Evolutionary conservation across 1,140 invertebrate genomes (phyloP).

Genomic region (Drosophila nikananu): DNA sequence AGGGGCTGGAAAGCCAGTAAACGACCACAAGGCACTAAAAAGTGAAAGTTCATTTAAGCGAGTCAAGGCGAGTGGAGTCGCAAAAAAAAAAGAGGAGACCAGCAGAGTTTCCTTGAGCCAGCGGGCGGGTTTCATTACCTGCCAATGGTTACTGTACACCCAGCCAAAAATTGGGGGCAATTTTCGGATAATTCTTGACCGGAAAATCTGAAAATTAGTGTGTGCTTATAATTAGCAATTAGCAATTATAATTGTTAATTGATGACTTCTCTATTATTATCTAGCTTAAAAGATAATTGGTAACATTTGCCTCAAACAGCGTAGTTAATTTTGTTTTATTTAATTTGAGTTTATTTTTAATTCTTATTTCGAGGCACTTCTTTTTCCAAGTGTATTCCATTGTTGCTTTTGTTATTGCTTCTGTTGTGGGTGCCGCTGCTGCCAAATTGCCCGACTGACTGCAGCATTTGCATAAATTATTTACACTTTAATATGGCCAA

Average conservation of each 20-base stretch:
- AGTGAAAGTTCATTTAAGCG: constrained; percentile 84
- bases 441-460: constrained; percentile 74
- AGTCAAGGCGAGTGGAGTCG: constrained; percentile 71
- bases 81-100: constrained; percentile 55
- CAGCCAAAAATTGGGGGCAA: neutral
- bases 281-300: neutral
- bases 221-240: neutral
- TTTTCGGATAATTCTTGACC: constrained; percentile 7
- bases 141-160: constrained; percentile 59
- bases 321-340: neutral
- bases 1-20: constrained; percentile 18
- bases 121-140: constrained; percentile 81
- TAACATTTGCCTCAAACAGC: neutral
- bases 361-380: too few species aligned
- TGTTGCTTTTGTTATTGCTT: constrained; percentile 30
- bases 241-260: neutral
- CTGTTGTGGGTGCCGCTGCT: constrained; percentile 67
- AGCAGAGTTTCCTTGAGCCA: constrained; percentile 78
- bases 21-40: constrained; percentile 69
- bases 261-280: neutral
- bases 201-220: neutral
- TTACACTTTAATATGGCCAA: constrained; percentile 82
- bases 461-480: constrained; percentile 84
- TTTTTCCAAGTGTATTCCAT: constrained; percentile 13
- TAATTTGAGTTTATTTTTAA: neutral